Conservation (phyloP, 2,113 vertebrate genomes). For the Natator depressus region DNA sequence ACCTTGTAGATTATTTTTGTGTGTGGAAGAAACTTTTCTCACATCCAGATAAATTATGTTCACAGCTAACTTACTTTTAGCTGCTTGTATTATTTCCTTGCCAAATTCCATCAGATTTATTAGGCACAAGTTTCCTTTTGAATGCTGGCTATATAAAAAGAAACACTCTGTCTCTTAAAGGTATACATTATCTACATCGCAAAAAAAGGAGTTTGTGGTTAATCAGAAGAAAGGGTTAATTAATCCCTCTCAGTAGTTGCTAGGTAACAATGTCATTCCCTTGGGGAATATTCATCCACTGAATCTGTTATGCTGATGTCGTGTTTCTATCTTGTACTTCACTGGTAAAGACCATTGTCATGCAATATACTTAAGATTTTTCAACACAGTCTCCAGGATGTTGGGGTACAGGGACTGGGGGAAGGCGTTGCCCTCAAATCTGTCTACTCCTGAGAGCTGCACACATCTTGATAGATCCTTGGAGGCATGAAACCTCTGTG, state of each 20-base stretch:
- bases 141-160: background rate
- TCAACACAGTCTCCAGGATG: background rate
- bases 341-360: accelerated
- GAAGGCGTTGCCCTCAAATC: accelerated
- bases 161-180: background rate
- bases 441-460: background rate
- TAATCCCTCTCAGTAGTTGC: background rate
- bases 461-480: background rate
- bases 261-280: background rate
- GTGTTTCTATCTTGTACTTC: background rate
- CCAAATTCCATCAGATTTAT: background rate
- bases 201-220: background rate
- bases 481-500: background rate
- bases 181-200: background rate
- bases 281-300: background rate
- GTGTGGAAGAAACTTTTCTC: accelerated
- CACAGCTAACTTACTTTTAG: background rate
- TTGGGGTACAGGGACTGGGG: background rate
- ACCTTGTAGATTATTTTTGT: background rate
- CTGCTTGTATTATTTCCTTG: background rate
- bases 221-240: background rate
- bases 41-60: background rate
- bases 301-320: background rate
- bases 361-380: background rate
- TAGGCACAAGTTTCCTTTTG: background rate